Conservation (phyloP, 64 coral and sea anemone genomes). For the Trachythela sp. region DNA sequence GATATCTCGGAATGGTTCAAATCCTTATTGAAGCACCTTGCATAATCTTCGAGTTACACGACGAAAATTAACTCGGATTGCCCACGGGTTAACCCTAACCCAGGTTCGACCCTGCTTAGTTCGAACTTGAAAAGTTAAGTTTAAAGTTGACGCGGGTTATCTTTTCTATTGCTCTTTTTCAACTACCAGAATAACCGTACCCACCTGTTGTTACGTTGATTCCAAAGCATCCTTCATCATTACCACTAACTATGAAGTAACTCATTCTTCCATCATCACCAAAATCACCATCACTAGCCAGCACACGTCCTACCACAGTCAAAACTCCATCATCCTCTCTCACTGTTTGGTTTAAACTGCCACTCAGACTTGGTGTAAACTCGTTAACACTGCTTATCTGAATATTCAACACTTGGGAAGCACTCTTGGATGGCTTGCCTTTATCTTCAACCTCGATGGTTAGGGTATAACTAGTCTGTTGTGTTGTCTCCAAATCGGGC, state of each 20-base stretch:
- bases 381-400: slow-evolving; percentile 66
- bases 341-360: slow-evolving; percentile 29
- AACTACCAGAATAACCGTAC: too few relatives aligned
- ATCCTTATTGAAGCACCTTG: too few relatives aligned
- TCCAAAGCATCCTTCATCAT: slow-evolving; percentile 29
- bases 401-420: slow-evolving; percentile 38
- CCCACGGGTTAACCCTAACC: neutral
- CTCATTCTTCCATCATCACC: slow-evolving; percentile 52
- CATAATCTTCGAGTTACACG: too few relatives aligned
- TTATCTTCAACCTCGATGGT: neutral
- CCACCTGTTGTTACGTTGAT: too few relatives aligned
- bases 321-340: slow-evolving; percentile 37
- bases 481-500: neutral
- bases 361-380: slow-evolving; percentile 45
- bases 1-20: too few relatives aligned
- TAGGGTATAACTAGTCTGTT: neutral
- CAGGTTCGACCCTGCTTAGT: too few relatives aligned
- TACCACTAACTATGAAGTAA: slow-evolving; percentile 59
- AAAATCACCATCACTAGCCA: slow-evolving; percentile 64
- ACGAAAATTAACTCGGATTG: neutral
- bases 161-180: too few relatives aligned
- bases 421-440: neutral
- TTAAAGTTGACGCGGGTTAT: too few relatives aligned
- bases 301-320: slow-evolving; percentile 34
- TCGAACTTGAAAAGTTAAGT: too few relatives aligned